Percentiles rank a stretch among this genome's conserved stretches.
Conservation (phyloP, 2,113 vertebrate genomes). For the Struthidea cinerea region DNA sequence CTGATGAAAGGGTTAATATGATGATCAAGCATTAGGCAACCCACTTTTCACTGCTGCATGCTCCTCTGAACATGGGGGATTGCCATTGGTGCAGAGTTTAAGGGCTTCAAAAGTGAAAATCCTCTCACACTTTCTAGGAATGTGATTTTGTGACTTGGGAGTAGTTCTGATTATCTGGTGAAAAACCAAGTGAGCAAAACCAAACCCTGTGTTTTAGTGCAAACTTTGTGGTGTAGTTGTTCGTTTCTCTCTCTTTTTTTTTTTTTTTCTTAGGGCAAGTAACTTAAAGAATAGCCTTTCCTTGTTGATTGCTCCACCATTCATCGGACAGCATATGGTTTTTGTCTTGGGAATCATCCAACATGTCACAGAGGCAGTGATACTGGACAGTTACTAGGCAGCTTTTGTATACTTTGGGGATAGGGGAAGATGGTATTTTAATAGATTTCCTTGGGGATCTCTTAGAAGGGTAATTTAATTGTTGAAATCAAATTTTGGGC, state of each 20-base stretch:
- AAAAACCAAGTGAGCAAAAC: background rate
- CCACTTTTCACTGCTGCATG: background rate
- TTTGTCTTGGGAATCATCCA: slow-evolving; percentile 64
- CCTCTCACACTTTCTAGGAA: background rate
- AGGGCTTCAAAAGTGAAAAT: background rate
- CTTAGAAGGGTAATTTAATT: slow-evolving; percentile 76
- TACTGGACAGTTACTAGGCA: slow-evolving; percentile 60
- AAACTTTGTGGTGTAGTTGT: background rate
- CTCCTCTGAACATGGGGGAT: background rate
- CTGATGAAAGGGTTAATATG: background rate
- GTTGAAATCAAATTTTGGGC: slow-evolving; percentile 77
- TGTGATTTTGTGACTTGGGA: background rate
- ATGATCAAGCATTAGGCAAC: background rate
- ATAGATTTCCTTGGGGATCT: slow-evolving; percentile 77
- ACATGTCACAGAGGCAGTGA: slow-evolving; percentile 55
- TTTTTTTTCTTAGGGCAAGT: background rate
- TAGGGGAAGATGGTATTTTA: slow-evolving; percentile 66
- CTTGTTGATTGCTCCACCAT: slow-evolving; percentile 43
- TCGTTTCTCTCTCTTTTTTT: background rate
- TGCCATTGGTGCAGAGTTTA: background rate
- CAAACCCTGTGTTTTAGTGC: background rate
- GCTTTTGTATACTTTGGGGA: slow-evolving; percentile 64
- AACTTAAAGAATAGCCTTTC: slow-evolving; percentile 34
- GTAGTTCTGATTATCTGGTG: background rate
- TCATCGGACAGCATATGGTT: slow-evolving; percentile 57